Evolutionary conservation across 1,140 invertebrate species (phyloP).

Genomic region (Anastrepha obliqua): DNA sequence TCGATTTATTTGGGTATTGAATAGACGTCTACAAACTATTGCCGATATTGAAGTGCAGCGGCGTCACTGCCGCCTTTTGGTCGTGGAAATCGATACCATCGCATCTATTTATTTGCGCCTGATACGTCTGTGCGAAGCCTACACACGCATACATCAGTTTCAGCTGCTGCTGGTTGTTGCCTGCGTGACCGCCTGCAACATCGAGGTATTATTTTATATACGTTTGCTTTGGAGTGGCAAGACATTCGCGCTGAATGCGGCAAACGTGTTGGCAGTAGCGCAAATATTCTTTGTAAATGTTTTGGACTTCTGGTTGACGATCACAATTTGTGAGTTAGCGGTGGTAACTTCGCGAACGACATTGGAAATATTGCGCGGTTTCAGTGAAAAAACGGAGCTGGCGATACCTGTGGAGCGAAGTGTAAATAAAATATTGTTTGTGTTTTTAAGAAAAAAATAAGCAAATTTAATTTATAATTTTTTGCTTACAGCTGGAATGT

Average conservation of each 20-base stretch:
- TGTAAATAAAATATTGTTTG: not conserved
- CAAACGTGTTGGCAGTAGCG: not conserved
- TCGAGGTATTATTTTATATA: conserved; percentile 22
- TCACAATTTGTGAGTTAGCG: conserved; percentile 15
- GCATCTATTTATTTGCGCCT: not conserved
- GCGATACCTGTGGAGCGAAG: not conserved
- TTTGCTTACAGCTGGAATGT: not conserved
- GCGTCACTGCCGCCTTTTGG: not conserved
- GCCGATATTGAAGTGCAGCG: no score
- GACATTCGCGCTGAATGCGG: not conserved
- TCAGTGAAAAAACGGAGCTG: not conserved
- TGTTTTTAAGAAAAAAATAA: no score
- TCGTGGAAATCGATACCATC: not conserved
- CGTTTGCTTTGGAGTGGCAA: conserved; percentile 30
- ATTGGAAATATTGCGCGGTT: not conserved
- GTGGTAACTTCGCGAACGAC: not conserved
- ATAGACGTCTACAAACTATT: not conserved
- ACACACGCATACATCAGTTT: not conserved
- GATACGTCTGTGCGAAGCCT: not conserved
- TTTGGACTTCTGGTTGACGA: conserved; percentile 5
- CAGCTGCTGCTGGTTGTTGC: not conserved
- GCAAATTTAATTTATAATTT: not conserved
- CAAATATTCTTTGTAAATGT: conserved; percentile 16
- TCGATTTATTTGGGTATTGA: conserved; percentile 5
- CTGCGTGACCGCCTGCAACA: not conserved